Conservation (phyloP, 2,888 invertebrate genomes). For the Ypsolopha sequella region DNA sequence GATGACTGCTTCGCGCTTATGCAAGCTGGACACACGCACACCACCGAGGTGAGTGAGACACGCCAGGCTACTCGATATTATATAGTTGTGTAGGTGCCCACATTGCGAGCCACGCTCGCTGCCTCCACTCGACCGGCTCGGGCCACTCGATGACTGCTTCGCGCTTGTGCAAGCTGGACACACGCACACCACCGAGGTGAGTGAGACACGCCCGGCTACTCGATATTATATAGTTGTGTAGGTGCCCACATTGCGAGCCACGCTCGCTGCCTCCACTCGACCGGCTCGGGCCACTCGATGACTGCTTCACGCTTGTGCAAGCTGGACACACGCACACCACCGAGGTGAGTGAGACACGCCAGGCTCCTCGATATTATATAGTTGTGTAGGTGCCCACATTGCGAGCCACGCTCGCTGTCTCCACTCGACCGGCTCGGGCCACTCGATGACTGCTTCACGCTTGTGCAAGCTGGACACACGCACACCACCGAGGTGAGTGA, state of each 20-base stretch:
- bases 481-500: too few relatives aligned
- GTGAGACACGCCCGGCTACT: background rate
- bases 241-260: too few relatives aligned
- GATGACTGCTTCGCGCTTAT: conserved; percentile 95
- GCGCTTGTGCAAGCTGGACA: conserved; percentile 92
- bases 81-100: too few relatives aligned
- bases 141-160: conserved; percentile 92
- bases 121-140: conserved; percentile 90
- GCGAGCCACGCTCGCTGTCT: conserved; percentile 50
- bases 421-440: too few relatives aligned
- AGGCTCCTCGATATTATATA: too few relatives aligned
- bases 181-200: conserved; percentile 82
- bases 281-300: conserved; percentile 89
- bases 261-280: conserved; percentile 87
- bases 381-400: too few relatives aligned
- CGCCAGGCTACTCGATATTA: too few relatives aligned
- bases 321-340: conserved; percentile 87
- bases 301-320: conserved; percentile 92
- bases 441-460: too few relatives aligned
- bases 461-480: too few relatives aligned
- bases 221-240: too few relatives aligned
- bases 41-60: conserved; percentile 73
- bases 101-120: conserved; percentile 60
- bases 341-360: conserved; percentile 59
- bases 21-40: conserved; percentile 86